Evolutionary conservation across 2,113 vertebrate genomes (phyloP).

Genomic region (Pogona vitticeps): DNA sequence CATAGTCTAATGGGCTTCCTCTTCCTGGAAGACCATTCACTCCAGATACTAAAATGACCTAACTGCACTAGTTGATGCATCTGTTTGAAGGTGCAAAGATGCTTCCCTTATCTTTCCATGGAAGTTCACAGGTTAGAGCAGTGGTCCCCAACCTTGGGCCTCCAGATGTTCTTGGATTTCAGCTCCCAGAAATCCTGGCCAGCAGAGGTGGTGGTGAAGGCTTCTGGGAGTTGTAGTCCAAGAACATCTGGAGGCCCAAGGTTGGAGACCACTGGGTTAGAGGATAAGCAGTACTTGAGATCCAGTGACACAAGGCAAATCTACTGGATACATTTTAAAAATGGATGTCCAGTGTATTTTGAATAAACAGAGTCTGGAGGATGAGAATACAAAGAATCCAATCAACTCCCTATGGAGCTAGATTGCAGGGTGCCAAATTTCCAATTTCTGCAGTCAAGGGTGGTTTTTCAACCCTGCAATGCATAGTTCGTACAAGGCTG

Average conservation of each 20-base stretch:
- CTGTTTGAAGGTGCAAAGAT: neutral
- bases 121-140: neutral
- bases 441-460: neutral
- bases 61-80: neutral
- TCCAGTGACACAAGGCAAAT: neutral
- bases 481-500: neutral
- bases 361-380: neutral
- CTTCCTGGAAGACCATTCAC: neutral
- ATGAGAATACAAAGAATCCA: neutral
- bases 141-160: no score
- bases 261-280: no score
- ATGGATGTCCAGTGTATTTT: neutral
- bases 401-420: no score
- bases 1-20: neutral
- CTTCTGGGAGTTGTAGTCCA: no score
- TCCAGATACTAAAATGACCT: neutral
- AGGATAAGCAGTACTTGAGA: neutral
- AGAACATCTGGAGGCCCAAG: no score
- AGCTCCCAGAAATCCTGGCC: no score
- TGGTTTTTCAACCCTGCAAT: neutral
- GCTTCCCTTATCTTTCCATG: neutral
- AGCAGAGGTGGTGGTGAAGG: no score
- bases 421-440: neutral
- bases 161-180: no score
- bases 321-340: neutral